Conservation (phyloP, 2,888 invertebrate species). For the Colletes collaris region DNA sequence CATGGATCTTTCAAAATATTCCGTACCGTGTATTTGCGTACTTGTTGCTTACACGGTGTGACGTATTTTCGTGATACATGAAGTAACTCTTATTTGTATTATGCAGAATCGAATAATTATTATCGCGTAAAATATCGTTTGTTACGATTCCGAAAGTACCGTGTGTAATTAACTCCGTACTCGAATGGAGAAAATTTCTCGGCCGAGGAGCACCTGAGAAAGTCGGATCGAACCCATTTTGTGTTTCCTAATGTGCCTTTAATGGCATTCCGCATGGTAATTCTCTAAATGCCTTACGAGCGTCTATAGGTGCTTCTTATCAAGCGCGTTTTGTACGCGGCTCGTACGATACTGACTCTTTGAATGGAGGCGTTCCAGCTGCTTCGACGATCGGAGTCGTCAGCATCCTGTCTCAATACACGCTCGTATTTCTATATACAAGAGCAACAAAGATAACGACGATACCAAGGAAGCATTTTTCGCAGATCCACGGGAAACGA, state of each 20-base stretch:
- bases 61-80: too few species aligned
- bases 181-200: too few species aligned
- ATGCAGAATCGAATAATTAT: too few species aligned
- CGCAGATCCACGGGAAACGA: constrained; percentile 15
- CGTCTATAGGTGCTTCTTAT: constrained; percentile 70
- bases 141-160: not conserved
- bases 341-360: constrained; percentile 69
- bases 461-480: constrained; percentile 30
- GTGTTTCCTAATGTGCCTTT: constrained; percentile 29
- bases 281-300: constrained; percentile 63
- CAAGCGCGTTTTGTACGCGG: constrained; percentile 74
- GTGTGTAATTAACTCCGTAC: not conserved
- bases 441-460: constrained; percentile 40
- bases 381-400: constrained; percentile 75
- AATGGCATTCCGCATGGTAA: constrained; percentile 64
- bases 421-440: constrained; percentile 40
- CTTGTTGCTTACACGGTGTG: too few species aligned
- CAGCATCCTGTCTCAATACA: constrained; percentile 68
- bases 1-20: too few species aligned
- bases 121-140: not conserved
- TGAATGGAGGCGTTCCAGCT: constrained; percentile 71
- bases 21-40: too few species aligned
- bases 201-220: not conserved
- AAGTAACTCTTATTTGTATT: too few species aligned
- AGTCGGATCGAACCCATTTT: constrained; percentile 20